Base-by-base conservation (phyloP, 1,140 invertebrate genomes). In the Meloidogyne floridensis region DNA sequence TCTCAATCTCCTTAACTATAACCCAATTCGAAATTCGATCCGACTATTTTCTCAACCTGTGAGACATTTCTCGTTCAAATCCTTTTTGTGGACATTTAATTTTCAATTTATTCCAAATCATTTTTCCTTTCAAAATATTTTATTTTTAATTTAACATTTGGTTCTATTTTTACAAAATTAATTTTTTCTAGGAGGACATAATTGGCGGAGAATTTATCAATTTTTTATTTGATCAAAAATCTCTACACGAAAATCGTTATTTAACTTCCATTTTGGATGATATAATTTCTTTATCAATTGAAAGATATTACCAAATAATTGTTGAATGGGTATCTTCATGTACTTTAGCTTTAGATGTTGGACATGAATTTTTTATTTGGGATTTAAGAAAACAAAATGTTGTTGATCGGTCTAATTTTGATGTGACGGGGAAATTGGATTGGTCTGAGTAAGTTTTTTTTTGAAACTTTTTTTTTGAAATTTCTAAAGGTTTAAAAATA, bases 311-410 rank as follows among this genome's bases (percentile, higher is more conserved):
- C 13, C 71, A 83, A 71, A 69, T 78, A 42, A 20, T 83, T 6
- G 85, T 53, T 74, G 82, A 83, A 73, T 83, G 82, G 82, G 56
- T 83, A 15, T 83, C 82, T 43, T 83, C 84, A 78, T 74, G 81
- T 42, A 75, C 82, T 59, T 65, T 83, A 13, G 65, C 80, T 15
- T 20, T 73, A 18, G 82, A 83, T 70, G 13, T 83, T 77, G 82
- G 78, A 7, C 82, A 84, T 47, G 82, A 83, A 80, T 83, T 83
- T 56, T 83, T 83, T 47, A 83, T 83, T 72, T 83, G 82, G 82
- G 82, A 83, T 51, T 43, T 83, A 13, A 43, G 53, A 7, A 83
- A 83, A 53, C 59, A 54, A 15, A 84, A 42, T 32, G 59, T 53
- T 13, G 82, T 83, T 1, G n/a, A 8, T 6, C 47, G 82, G 18